phyloP scores from a whole-genome alignment of 2,888 invertebrate genomes.

The Panopea generosa region DNA sequence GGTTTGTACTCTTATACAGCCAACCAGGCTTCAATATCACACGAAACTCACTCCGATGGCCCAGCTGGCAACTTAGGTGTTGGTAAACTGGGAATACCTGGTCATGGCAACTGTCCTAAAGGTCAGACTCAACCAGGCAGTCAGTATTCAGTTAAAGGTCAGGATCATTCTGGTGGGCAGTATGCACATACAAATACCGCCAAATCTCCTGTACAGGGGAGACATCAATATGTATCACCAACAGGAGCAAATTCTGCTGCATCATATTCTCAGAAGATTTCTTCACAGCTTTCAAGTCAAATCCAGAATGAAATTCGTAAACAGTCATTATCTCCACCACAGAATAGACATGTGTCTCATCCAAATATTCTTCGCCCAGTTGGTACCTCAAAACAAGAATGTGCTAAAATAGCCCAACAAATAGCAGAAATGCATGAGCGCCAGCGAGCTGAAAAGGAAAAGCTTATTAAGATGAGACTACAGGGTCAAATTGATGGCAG shows the following conservation, averaged over 20 bases:
- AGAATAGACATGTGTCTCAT: background rate
- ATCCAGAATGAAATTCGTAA: constrained; percentile 15
- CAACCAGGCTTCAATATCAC: background rate
- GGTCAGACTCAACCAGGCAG: background rate
- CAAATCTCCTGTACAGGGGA: constrained; percentile 5
- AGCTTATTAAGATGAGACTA: constrained; percentile 26
- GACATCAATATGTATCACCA: constrained; percentile 3
- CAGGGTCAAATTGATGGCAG: constrained; percentile 34
- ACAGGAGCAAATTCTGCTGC: background rate
- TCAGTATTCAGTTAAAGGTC: too few species aligned
- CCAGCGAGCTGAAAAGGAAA: constrained; percentile 42
- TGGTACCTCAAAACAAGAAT: constrained; percentile 54
- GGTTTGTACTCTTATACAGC: too few species aligned
- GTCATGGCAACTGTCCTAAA: background rate
- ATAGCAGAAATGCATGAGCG: constrained; percentile 61
- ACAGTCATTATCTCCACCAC: background rate
- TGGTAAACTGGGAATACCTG: background rate
- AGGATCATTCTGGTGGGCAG: too few species aligned
- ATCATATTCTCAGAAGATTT: background rate
- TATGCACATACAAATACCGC: background rate
- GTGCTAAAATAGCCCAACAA: constrained; percentile 63
- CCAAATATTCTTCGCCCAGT: constrained; percentile 44
- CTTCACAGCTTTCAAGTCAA: constrained; percentile 21
- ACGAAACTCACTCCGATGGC: background rate
- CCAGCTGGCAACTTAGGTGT: background rate